Percentiles rank a stretch among this genome's conserved stretches.
Conservation (phyloP, 2,113 vertebrate species). For the Myodes glareolus region DNA sequence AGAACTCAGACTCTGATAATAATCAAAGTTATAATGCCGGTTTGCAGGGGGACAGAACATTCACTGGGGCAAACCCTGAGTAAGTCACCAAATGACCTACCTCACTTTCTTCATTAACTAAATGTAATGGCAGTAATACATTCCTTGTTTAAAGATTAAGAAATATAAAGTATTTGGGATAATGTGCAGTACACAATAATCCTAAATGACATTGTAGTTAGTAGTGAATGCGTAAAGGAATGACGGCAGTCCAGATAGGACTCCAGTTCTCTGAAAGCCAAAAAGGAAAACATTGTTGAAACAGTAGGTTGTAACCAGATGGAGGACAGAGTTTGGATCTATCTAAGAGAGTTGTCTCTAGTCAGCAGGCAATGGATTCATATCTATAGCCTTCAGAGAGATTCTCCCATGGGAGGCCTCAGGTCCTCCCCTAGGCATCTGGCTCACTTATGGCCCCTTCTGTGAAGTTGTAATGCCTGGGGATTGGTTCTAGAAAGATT, state of each 20-base stretch:
- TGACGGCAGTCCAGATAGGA: neutral
- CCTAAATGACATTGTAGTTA: conserved; percentile 5
- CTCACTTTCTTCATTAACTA: conserved; percentile 44
- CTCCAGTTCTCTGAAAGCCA: neutral
- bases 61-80: neutral
- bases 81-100: neutral
- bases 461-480: conserved; percentile 53
- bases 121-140: conserved; percentile 16
- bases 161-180: neutral
- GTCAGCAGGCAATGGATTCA: conserved; percentile 3
- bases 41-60: neutral
- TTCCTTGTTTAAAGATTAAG: neutral
- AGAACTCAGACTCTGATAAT: neutral
- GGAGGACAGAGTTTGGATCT: neutral
- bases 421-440: conserved; percentile 69
- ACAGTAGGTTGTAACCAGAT: neutral
- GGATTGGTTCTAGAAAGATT: conserved; percentile 70
- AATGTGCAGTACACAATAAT: neutral
- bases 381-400: conserved; percentile 46
- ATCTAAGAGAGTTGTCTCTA: conserved; percentile 9
- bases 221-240: neutral
- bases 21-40: neutral
- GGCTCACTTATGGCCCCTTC: conserved; percentile 35
- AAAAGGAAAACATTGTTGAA: conserved; percentile 26
- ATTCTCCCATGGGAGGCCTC: neutral